Percentiles rank a stretch among this genome's conserved stretches.
These are phyloP conservation scores for Camponotus floridanus DNA, from an alignment of 1,140 invertebrate species.

Conservation along the genomic window DNA sequence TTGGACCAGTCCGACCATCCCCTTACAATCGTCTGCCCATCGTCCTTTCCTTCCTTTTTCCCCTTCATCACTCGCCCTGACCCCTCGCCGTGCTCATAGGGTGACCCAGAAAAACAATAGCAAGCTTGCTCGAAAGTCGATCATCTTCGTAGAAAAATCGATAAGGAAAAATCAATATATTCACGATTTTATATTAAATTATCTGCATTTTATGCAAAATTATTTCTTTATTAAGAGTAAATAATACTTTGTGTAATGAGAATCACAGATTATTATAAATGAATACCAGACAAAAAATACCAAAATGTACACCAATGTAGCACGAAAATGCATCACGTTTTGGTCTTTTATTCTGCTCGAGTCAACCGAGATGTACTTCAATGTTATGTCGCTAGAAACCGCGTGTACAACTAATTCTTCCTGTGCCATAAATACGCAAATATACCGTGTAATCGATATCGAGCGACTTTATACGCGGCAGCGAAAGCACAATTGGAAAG, in stretches of 20 bases:
- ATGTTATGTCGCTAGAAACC: conserved; percentile 10
- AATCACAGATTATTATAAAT: neutral
- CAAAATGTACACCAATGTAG: neutral
- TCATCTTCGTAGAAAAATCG: conserved; percentile 29
- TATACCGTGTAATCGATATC: conserved; percentile 58
- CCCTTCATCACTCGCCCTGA: conserved; percentile 56
- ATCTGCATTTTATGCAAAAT: neutral
- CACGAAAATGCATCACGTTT: neutral
- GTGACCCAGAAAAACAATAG: conserved; percentile 83
- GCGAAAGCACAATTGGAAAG: conserved; percentile 48
- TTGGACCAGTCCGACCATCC: conserved; percentile 67
- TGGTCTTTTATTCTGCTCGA: neutral
- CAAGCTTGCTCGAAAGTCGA: conserved; percentile 28
- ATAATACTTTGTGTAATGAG: neutral
- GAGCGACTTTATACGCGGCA: conserved; percentile 42
- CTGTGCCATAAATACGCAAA: conserved; percentile 39
- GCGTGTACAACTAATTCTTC: conserved; percentile 47
- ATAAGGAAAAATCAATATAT: neutral
- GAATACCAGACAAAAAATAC: neutral
- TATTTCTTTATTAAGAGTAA: neutral
- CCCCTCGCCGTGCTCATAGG: conserved; percentile 77
- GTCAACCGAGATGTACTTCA: conserved; percentile 5
- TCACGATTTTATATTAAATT: neutral
- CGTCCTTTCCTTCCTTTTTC: conserved; percentile 8
- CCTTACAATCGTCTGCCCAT: conserved; percentile 57